Percentiles rank a stretch among this genome's conserved stretches.
Evolutionary conservation across 64 coral and sea anemone genomes (phyloP).

Genomic region (Anthopleura sola): DNA sequence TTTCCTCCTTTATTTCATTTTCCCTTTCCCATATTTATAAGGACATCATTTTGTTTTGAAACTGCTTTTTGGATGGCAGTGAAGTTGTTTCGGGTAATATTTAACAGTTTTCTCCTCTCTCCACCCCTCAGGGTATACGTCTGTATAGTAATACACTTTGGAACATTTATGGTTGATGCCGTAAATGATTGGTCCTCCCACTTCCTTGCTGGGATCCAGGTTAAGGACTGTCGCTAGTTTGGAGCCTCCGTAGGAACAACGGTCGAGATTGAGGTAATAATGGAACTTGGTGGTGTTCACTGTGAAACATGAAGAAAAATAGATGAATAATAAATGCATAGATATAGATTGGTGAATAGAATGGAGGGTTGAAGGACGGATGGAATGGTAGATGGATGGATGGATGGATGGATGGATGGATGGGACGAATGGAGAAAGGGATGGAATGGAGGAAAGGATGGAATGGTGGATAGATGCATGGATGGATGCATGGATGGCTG

Average conservation of each 20-base stretch:
- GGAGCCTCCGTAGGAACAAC: conserved; percentile 35
- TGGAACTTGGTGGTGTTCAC: not conserved
- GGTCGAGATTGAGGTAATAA: conserved; percentile 51
- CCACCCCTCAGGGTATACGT: not conserved
- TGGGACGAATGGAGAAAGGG: too few species aligned
- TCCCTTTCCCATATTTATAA: too few species aligned
- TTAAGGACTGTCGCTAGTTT: not conserved
- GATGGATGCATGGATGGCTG: too few species aligned
- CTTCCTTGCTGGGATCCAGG: conserved; percentile 11
- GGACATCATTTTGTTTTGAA: not conserved
- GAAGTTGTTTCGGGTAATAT: not conserved
- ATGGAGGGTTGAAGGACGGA: too few species aligned
- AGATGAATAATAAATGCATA: too few species aligned
- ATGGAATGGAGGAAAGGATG: too few species aligned
- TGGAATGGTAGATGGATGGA: too few species aligned
- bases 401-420: too few species aligned
- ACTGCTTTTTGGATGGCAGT: not conserved
- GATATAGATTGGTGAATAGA: too few species aligned
- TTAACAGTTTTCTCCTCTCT: conserved; percentile 1
- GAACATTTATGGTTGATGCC: conserved; percentile 23
- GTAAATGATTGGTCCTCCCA: conserved; percentile 38
- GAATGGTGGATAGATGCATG: too few species aligned
- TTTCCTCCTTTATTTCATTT: too few species aligned
- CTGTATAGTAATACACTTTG: conserved; percentile 27
- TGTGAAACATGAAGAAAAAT: not conserved